Percentiles rank a stretch among this genome's conserved stretches.
Evolutionary conservation across 2,888 invertebrate genomes (phyloP).

Genomic region (Malthinus flaveolus): DNA sequence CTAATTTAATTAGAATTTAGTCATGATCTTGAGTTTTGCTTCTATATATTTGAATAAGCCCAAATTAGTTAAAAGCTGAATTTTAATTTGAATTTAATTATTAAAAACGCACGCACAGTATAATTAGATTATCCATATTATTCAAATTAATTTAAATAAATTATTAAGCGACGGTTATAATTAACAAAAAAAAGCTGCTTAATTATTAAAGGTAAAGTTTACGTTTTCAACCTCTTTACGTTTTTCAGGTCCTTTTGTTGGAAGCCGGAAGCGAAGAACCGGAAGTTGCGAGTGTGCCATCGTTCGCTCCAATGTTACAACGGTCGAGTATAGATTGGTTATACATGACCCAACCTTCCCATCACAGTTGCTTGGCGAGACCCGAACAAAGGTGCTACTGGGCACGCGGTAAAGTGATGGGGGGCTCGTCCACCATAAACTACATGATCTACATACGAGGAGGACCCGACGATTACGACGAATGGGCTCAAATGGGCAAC

Average conservation of each 20-base stretch:
- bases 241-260: constrained; percentile 61
- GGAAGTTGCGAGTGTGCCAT: constrained; percentile 66
- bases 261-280: constrained; percentile 73
- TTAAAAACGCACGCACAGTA: not conserved
- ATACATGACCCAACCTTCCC: constrained; percentile 68
- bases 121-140: no score
- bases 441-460: constrained; percentile 69
- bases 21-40: constrained; percentile 4
- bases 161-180: no score
- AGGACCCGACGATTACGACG: constrained; percentile 64
- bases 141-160: no score
- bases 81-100: constrained; percentile 2
- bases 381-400: constrained; percentile 62
- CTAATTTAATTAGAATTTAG: constrained; percentile 6
- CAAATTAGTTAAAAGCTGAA: constrained; percentile 2
- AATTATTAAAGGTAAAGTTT: not conserved
- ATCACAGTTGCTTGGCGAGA: constrained; percentile 63
- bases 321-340: constrained; percentile 71
- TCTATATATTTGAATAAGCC: constrained; percentile 2
- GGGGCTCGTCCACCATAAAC: constrained; percentile 69
- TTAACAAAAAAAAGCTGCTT: not conserved
- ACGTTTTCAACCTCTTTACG: not conserved
- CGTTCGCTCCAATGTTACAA: constrained; percentile 63
- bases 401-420: constrained; percentile 68
- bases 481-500: constrained; percentile 66